Percentiles rank a stretch among this genome's conserved stretches.
These are phyloP conservation scores for Pluvialis apricaria DNA, from an alignment of 2,113 vertebrate species.

Conservation along the genomic window DNA sequence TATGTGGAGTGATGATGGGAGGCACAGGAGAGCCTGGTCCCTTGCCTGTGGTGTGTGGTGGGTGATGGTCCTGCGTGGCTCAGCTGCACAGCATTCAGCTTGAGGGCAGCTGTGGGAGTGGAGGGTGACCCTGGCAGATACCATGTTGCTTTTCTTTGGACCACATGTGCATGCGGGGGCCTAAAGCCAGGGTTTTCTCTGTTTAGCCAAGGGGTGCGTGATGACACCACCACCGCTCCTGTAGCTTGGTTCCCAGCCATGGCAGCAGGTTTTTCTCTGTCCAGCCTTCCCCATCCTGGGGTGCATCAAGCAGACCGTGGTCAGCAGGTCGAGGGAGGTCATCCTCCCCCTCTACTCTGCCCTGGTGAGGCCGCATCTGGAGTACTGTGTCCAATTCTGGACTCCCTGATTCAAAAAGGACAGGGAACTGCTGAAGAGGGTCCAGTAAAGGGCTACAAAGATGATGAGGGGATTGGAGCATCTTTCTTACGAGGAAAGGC, in stretches of 20 bases:
- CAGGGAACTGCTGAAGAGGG: too few species aligned
- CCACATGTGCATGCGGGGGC: fast-evolving
- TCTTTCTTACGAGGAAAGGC: too few species aligned
- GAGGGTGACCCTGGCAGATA: too few species aligned
- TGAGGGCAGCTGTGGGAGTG: fast-evolving
- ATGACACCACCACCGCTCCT: fast-evolving
- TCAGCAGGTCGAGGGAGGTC: too few species aligned
- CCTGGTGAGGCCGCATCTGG: too few species aligned
- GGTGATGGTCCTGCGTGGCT: background rate
- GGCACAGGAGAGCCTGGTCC: background rate
- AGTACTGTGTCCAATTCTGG: too few species aligned
- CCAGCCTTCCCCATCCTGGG: background rate
- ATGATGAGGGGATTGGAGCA: too few species aligned
- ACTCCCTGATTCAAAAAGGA: too few species aligned
- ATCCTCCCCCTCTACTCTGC: too few species aligned
- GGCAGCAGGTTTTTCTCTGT: background rate
- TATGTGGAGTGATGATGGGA: fast-evolving
- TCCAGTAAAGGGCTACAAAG: too few species aligned
- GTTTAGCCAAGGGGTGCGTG: background rate
- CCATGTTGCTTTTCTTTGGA: background rate
- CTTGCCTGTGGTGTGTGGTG: fast-evolving
- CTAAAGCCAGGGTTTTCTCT: background rate
- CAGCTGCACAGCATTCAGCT: background rate
- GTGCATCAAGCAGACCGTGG: too few species aligned
- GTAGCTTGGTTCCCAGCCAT: fast-evolving